A percentile compares a stretch with the other conserved stretches of the same genome.
These are phyloP conservation scores for Toxostoma redivivum DNA, from an alignment of 2,113 vertebrate species.

Conservation along the genomic window DNA sequence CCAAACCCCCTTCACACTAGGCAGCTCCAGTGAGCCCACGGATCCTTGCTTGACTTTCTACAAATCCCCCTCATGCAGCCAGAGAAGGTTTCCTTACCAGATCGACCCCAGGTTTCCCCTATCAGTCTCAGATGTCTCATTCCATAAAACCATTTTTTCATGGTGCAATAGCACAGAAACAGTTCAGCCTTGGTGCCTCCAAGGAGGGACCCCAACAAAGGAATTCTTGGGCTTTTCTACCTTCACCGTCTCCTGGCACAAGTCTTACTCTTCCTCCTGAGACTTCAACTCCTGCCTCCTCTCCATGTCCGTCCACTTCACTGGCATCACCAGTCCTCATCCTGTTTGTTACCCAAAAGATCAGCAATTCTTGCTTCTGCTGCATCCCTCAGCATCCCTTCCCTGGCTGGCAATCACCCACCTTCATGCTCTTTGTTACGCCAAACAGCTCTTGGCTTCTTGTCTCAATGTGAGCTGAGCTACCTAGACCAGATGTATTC, in stretches of 20 bases:
- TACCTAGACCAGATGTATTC: background rate
- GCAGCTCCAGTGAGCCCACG: background rate
- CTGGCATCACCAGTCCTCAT: background rate
- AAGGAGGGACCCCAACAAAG: background rate
- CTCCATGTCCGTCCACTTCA: background rate
- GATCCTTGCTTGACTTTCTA: background rate
- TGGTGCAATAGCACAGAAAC: background rate
- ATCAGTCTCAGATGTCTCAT: background rate
- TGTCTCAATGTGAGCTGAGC: background rate
- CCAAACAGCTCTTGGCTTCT: background rate
- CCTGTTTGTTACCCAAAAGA: background rate
- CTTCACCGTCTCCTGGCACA: background rate
- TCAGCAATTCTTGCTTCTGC: background rate
- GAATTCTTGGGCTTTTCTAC: background rate
- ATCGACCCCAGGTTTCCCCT: background rate
- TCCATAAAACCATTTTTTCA: background rate
- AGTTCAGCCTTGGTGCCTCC: background rate
- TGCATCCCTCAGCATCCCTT: background rate
- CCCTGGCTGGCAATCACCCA: background rate
- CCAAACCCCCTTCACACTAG: background rate
- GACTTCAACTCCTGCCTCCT: background rate
- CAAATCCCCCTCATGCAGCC: background rate
- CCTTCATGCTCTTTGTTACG: background rate
- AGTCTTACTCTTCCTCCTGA: rapidly evolving
- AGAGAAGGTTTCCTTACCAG: background rate